A percentile compares a stretch with the other conserved stretches of the same genome.
Evolutionary conservation across 2,797 vertebrate species (phyloP).

Genomic region (Brachymystax lenok): DNA sequence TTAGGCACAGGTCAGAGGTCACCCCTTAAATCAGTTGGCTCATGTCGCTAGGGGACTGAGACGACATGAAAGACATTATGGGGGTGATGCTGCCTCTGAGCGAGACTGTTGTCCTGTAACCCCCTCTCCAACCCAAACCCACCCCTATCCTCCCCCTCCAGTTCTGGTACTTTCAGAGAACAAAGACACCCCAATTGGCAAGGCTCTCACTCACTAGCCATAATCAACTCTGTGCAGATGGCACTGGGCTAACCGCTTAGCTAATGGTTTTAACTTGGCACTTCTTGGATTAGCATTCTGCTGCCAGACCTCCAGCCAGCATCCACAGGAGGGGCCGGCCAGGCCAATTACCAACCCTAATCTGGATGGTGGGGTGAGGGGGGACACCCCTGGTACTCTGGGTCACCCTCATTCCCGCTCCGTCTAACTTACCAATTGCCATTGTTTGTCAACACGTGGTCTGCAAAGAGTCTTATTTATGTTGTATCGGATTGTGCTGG

Average conservation of each 20-base stretch:
- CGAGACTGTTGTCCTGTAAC: background rate
- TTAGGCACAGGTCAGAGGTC: slow-evolving; percentile 23
- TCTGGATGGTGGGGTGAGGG: slow-evolving; percentile 6
- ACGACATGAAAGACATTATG: slow-evolving; percentile 1
- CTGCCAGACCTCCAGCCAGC: slow-evolving; percentile 12
- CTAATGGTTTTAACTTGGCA: slow-evolving; percentile 49
- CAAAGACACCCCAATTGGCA: slow-evolving; percentile 13
- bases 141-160: background rate
- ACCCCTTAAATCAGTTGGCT: slow-evolving; percentile 13
- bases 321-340: slow-evolving; percentile 13
- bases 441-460: background rate
- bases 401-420: background rate
- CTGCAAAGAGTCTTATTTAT: background rate
- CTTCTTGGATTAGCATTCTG: slow-evolving; percentile 33
- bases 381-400: background rate
- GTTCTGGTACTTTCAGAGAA: slow-evolving; percentile 15
- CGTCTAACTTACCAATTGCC: background rate
- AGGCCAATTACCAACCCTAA: slow-evolving; percentile 14
- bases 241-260: slow-evolving; percentile 26
- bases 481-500: background rate
- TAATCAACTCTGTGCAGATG: slow-evolving; percentile 47
- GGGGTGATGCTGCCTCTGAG: background rate
- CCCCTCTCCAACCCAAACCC: slow-evolving; percentile 13
- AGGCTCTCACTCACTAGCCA: slow-evolving; percentile 19
- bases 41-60: background rate